These are phyloP conservation scores for Apogon talboti DNA, from an alignment of 2,797 vertebrate genomes.

Conservation along the genomic window DNA sequence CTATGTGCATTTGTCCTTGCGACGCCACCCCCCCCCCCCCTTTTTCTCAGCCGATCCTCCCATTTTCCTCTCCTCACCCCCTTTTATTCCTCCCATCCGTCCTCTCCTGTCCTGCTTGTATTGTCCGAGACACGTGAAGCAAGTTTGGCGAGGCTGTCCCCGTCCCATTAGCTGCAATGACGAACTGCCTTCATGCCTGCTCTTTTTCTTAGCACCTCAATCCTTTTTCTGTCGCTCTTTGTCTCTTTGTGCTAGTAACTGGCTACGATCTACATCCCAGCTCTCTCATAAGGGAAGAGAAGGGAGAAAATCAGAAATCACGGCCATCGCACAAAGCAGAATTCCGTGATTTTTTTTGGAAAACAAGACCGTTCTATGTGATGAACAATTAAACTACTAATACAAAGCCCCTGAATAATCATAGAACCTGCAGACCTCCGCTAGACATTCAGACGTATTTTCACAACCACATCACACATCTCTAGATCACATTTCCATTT, in stretches of 20 bases:
- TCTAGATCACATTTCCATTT: slow-evolving; percentile 31
- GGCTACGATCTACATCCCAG: slow-evolving; percentile 42
- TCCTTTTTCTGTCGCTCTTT: slow-evolving; percentile 32
- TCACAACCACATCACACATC: slow-evolving; percentile 5
- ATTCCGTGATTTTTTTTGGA: slow-evolving; percentile 1
- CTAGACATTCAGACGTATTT: slow-evolving; percentile 12
- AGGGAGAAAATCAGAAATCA: slow-evolving; percentile 43
- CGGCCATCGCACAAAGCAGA: slow-evolving; percentile 1
- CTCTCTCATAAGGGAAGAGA: slow-evolving; percentile 18
- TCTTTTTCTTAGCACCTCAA: slow-evolving; percentile 20
- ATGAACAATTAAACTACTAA: background rate
- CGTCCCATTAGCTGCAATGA: slow-evolving; percentile 31
- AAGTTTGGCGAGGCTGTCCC: slow-evolving; percentile 33
- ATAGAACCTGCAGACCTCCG: slow-evolving; percentile 18
- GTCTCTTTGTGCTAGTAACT: slow-evolving; percentile 23
- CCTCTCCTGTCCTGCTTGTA: slow-evolving; percentile 42
- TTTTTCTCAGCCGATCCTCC: slow-evolving; percentile 17
- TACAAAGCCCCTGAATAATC: background rate
- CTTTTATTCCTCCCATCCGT: slow-evolving; percentile 25
- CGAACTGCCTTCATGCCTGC: slow-evolving; percentile 15
- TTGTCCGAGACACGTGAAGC: slow-evolving; percentile 34
- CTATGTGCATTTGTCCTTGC: slow-evolving; percentile 73
- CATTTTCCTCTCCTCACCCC: slow-evolving; percentile 16
- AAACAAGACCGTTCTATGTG: background rate
- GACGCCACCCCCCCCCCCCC: slow-evolving; percentile 38